These are phyloP conservation scores for Xenopus laevis DNA, from an alignment of 2,113 vertebrate species.

Conservation along the genomic window DNA sequence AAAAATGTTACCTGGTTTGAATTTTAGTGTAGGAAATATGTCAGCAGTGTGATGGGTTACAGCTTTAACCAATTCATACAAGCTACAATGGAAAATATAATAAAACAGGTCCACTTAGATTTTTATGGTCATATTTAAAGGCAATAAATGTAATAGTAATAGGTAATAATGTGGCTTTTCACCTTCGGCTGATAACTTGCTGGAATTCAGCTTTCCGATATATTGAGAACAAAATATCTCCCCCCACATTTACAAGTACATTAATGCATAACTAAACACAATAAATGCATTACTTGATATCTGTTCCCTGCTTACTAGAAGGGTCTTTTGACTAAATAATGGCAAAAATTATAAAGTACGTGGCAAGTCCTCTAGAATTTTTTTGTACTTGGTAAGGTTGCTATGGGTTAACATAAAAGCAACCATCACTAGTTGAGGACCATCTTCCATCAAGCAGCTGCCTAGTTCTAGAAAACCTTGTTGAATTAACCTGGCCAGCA, in stretches of 20 bases:
- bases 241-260: too few species aligned
- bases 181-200: too few species aligned
- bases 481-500: background rate
- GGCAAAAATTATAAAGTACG: background rate
- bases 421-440: too few species aligned
- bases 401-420: background rate
- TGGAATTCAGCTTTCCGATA: too few species aligned
- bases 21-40: background rate
- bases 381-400: background rate
- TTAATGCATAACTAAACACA: too few species aligned
- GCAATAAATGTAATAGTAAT: background rate
- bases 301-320: background rate
- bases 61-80: background rate
- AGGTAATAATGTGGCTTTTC: background rate
- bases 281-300: background rate
- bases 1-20: constrained; percentile 13
- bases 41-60: background rate
- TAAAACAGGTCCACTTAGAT: background rate
- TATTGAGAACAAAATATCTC: too few species aligned
- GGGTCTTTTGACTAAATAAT: background rate
- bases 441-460: background rate
- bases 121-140: background rate
- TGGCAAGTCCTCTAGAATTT: background rate
- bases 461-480: background rate
- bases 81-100: background rate